phyloP scores from a whole-genome alignment of 2,888 invertebrate species.

The Isotomurus palustris region DNA sequence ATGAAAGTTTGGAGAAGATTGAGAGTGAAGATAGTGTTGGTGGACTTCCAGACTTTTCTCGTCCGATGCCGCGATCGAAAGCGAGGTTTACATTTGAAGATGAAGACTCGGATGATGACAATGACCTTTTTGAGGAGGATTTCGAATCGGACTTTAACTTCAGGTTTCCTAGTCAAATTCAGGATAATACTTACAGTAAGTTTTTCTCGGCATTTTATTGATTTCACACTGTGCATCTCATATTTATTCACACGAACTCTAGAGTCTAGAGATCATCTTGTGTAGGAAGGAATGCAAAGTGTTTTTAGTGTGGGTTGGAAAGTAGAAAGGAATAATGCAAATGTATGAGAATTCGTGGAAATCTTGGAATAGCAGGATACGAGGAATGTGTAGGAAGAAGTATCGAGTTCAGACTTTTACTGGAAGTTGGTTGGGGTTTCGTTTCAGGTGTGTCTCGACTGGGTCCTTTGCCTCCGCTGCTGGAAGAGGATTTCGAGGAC shows the following conservation, averaged over 20 bases:
- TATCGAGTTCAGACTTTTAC: not conserved
- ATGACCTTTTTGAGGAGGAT: slow-evolving; percentile 44
- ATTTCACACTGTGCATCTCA: too few relatives aligned
- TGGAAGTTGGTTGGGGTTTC: not conserved
- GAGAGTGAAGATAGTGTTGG: slow-evolving; percentile 33
- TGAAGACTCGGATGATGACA: slow-evolving; percentile 38
- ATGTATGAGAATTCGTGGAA: too few relatives aligned
- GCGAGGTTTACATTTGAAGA: slow-evolving; percentile 45
- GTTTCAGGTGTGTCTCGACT: slow-evolving; percentile 44
- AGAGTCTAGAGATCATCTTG: too few relatives aligned
- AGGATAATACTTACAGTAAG: slow-evolving; percentile 46
- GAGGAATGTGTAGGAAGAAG: not conserved
- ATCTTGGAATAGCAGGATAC: too few relatives aligned
- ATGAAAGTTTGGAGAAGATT: slow-evolving; percentile 44
- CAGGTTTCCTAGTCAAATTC: slow-evolving; percentile 43
- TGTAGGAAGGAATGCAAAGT: too few relatives aligned
- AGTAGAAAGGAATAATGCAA: too few relatives aligned
- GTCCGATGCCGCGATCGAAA: slow-evolving; percentile 25
- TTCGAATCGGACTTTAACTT: slow-evolving; percentile 46
- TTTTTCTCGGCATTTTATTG: too few relatives aligned
- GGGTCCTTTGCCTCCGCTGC: slow-evolving; percentile 42
- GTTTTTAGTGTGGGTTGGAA: too few relatives aligned
- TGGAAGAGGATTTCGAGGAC: slow-evolving; percentile 45
- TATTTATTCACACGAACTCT: too few relatives aligned
- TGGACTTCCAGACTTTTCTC: slow-evolving; percentile 19